Percentiles rank a stretch among this genome's conserved stretches.
Evolutionary conservation across 2,113 vertebrate genomes (phyloP).

Genomic region (Bubo scandiacus): DNA sequence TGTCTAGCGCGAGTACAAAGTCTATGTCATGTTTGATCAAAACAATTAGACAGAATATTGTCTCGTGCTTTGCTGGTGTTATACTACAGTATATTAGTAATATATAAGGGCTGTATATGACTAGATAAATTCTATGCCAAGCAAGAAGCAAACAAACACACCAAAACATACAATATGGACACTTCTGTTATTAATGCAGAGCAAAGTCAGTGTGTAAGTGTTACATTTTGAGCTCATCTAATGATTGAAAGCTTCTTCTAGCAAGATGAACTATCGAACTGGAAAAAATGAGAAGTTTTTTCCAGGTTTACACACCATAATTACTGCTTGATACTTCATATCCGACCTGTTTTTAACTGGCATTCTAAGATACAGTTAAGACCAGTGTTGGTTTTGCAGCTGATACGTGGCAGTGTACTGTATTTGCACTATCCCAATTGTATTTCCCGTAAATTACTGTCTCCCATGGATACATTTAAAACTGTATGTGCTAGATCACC

Average conservation of each 20-base stretch:
- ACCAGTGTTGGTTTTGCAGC: neutral
- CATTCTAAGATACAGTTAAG: neutral
- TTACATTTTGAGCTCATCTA: neutral
- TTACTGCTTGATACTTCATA: neutral
- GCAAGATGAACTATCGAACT: neutral
- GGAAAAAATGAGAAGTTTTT: neutral
- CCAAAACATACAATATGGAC: neutral
- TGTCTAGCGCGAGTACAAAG: neutral
- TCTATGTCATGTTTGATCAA: conserved; percentile 42
- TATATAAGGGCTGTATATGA: neutral
- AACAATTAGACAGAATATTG: conserved; percentile 43
- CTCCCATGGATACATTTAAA: neutral
- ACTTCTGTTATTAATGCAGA: neutral
- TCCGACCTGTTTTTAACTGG: neutral
- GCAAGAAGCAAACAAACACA: neutral
- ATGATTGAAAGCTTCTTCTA: neutral
- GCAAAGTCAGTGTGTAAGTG: neutral
- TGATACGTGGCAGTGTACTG: neutral
- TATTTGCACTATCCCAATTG: neutral
- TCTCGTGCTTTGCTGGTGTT: conserved; percentile 7
- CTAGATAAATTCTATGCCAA: conserved; percentile 1
- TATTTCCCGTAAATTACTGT: neutral
- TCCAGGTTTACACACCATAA: neutral
- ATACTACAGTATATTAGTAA: conserved; percentile 38
- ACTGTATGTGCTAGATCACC: neutral